Percentiles rank a stretch among this genome's conserved stretches.
phyloP scores from a whole-genome alignment of 1,140 invertebrate genomes.

The Neodiprion fabricii region DNA sequence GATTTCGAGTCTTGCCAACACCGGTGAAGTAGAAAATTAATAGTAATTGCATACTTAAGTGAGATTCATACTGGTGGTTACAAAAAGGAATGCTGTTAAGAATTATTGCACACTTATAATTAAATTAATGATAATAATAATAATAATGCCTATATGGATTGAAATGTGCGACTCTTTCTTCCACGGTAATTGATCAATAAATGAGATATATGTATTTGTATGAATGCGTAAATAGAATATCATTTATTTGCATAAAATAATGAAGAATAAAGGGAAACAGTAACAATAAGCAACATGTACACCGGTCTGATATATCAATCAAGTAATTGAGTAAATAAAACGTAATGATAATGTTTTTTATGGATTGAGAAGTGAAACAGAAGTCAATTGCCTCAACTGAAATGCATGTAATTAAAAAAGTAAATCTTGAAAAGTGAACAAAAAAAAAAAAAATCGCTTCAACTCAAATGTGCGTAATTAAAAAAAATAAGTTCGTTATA shows the following conservation, averaged over 20 bases:
- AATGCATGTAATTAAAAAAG: conserved; percentile 17
- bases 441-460: neutral
- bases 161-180: too few relatives aligned
- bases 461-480: conserved; percentile 17
- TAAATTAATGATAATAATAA: too few relatives aligned
- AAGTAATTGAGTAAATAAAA: neutral
- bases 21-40: too few relatives aligned
- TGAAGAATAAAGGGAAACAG: conserved; percentile 6
- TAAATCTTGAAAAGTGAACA: neutral
- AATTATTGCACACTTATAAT: too few relatives aligned
- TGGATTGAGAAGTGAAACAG: neutral
- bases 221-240: neutral
- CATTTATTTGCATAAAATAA: conserved; percentile 9
- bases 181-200: neutral
- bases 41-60: too few relatives aligned
- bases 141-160: too few relatives aligned
- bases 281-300: neutral
- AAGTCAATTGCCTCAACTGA: conserved; percentile 15
- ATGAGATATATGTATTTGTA: conserved; percentile 1
- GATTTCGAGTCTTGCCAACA: too few relatives aligned
- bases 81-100: too few relatives aligned
- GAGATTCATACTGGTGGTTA: too few relatives aligned
- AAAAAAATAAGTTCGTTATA: conserved; percentile 20
- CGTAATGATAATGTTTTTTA: neutral
- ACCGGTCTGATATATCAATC: conserved; percentile 13